phyloP scores from a whole-genome alignment of 2,113 vertebrate species.

The Tapirus terrestris region DNA sequence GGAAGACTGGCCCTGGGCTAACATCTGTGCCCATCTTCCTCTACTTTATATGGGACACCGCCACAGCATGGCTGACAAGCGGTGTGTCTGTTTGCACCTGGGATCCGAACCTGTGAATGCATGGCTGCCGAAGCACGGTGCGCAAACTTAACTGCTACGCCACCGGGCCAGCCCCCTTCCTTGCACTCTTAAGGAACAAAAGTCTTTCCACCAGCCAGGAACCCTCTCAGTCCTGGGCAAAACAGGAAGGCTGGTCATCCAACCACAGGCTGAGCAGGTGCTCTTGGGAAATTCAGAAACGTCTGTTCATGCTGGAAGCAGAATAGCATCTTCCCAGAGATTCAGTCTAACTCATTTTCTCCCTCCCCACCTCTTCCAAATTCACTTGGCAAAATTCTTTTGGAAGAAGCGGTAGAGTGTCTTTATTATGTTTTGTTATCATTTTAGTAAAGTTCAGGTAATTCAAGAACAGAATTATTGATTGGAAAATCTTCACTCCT shows the following conservation, averaged over 20 bases:
- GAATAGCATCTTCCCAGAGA: accelerated
- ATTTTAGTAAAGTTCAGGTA: not conserved
- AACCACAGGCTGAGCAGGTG: accelerated
- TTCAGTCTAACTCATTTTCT: accelerated
- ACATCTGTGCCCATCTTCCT: no score
- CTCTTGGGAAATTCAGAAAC: accelerated
- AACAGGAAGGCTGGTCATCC: not conserved
- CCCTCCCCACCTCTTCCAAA: not conserved
- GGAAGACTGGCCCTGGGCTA: no score
- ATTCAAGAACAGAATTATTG: not conserved
- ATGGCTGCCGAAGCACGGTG: no score
- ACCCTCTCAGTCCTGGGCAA: not conserved
- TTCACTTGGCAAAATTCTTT: not conserved
- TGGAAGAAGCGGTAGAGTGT: not conserved
- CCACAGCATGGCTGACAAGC: no score
- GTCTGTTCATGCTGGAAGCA: accelerated
- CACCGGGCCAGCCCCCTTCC: not conserved
- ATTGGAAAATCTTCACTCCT: not conserved
- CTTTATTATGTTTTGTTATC: not conserved
- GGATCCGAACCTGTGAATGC: no score
- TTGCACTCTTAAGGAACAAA: not conserved
- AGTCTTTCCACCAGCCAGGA: not conserved
- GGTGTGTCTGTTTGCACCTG: no score
- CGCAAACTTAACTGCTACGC: no score
- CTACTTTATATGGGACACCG: no score